A percentile compares a stretch with the other conserved stretches of the same genome.
phyloP scores from a whole-genome alignment of 2,888 invertebrate species.

The Ischnura elegans region DNA sequence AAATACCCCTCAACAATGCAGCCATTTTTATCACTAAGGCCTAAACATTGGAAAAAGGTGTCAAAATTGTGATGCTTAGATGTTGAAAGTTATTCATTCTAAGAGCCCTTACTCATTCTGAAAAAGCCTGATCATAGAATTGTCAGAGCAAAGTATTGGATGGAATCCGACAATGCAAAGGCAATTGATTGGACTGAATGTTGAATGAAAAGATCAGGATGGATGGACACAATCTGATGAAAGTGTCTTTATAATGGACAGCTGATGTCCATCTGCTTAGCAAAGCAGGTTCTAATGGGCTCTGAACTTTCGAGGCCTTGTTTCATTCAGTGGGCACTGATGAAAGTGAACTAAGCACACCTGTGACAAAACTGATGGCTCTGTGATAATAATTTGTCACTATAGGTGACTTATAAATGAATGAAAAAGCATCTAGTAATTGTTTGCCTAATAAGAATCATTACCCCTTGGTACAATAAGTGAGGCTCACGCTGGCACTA shows the following conservation, averaged over 20 bases:
- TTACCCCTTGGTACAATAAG: conserved; percentile 29
- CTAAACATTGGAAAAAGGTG: no score
- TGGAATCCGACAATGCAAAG: conserved; percentile 49
- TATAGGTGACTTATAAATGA: neutral
- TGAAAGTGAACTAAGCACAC: neutral
- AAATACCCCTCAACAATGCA: no score
- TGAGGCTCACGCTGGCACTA: neutral
- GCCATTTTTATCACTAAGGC: no score
- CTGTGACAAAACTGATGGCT: neutral
- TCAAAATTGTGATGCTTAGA: no score
- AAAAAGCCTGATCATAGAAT: conserved; percentile 39
- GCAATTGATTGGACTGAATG: neutral
- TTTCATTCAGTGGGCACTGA: neutral
- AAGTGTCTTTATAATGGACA: neutral
- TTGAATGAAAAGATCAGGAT: neutral
- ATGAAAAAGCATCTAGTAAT: neutral
- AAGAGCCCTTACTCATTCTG: no score
- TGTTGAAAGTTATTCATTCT: no score
- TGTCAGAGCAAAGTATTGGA: conserved; percentile 58
- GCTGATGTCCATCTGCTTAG: neutral
- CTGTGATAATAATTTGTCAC: neutral
- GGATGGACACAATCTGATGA: neutral
- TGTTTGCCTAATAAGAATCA: neutral
- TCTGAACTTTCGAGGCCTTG: neutral
- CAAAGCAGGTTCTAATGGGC: neutral